Percentiles rank a stretch among this genome's conserved stretches.
These are phyloP conservation scores for Cyanoramphus novaezelandiae DNA, from an alignment of 2,113 vertebrate species.

Conservation along the genomic window DNA sequence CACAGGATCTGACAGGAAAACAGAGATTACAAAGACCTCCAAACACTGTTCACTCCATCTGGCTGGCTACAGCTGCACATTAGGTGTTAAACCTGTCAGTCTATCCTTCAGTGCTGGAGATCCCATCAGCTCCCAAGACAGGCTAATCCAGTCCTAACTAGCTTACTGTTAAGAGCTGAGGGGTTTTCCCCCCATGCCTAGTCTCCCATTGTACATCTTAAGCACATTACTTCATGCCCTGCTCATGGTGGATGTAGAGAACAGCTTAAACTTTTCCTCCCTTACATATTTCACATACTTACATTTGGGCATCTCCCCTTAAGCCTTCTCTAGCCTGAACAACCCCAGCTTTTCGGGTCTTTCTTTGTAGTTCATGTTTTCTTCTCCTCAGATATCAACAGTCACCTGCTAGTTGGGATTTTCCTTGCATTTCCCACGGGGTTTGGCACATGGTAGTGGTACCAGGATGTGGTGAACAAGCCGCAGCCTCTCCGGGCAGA, in stretches of 20 bases:
- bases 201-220: neutral
- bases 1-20: neutral
- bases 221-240: neutral
- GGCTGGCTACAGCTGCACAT: neutral
- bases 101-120: neutral
- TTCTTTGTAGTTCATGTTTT: neutral
- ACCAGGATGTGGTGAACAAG: neutral
- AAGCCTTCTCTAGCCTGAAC: neutral
- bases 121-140: neutral
- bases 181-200: rapidly evolving
- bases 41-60: neutral
- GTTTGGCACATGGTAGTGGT: neutral
- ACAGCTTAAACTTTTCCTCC: neutral
- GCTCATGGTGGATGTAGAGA: neutral
- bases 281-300: neutral
- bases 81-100: neutral
- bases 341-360: neutral
- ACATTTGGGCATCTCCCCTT: neutral
- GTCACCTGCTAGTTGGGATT: neutral
- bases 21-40: neutral
- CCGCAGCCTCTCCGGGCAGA: neutral
- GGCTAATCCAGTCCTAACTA: neutral
- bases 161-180: neutral
- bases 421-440: neutral
- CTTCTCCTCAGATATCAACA: neutral